Evolutionary conservation across 2,797 vertebrate species (phyloP).

Genomic region (Anas capensis): DNA sequence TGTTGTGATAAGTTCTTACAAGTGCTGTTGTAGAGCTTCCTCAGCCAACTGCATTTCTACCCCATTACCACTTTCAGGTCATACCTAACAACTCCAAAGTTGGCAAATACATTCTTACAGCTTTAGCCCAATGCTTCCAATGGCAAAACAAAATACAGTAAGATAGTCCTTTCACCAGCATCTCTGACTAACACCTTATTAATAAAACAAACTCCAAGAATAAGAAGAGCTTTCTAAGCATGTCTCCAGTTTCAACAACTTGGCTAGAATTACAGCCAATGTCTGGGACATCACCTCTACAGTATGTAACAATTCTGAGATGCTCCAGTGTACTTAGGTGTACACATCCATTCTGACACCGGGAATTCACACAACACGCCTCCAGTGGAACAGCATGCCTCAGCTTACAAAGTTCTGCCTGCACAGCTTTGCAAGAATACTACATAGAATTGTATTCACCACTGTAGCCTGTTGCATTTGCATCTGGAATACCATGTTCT

Average conservation of each 20-base stretch:
- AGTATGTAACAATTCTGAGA: neutral
- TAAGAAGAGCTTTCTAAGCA: neutral
- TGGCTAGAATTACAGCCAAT: neutral
- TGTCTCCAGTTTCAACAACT: neutral
- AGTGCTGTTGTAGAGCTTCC: neutral
- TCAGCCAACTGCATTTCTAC: neutral
- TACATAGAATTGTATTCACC: neutral
- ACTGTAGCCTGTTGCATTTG: neutral
- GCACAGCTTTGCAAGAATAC: neutral
- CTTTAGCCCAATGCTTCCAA: neutral
- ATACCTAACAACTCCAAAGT: neutral
- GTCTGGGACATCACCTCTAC: neutral
- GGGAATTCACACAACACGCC: neutral
- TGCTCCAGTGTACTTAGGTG: neutral
- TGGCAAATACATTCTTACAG: neutral
- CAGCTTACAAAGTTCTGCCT: neutral
- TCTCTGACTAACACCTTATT: neutral
- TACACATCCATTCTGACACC: neutral
- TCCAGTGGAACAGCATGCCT: neutral
- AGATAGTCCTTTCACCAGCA: neutral
- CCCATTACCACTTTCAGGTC: neutral
- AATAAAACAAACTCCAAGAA: neutral
- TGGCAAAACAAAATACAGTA: neutral
- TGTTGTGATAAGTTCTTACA: accelerated
- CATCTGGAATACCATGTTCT: neutral